Percentiles rank a stretch among this genome's conserved stretches.
Evolutionary conservation across 2,797 vertebrate species (phyloP).

Genomic region (Crenuchus spilurus): DNA sequence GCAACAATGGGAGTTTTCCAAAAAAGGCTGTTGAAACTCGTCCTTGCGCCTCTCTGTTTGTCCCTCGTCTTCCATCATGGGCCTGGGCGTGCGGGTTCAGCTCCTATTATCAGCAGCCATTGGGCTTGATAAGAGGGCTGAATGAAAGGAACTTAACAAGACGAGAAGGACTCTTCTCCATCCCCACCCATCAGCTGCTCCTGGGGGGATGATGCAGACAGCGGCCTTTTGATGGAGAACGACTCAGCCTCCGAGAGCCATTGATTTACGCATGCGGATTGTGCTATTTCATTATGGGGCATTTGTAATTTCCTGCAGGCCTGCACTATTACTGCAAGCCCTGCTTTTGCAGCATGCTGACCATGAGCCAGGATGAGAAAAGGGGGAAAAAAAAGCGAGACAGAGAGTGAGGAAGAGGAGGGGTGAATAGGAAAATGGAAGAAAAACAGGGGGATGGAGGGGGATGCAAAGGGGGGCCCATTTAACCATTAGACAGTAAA

Average conservation of each 20-base stretch:
- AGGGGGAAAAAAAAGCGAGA: slow-evolving; percentile 2
- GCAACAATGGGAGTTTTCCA: slow-evolving; percentile 29
- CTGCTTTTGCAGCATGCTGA: slow-evolving; percentile 46
- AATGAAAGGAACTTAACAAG: slow-evolving; percentile 59
- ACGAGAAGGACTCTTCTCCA: slow-evolving; percentile 55
- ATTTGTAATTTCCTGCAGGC: slow-evolving; percentile 55
- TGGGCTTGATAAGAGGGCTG: slow-evolving; percentile 43
- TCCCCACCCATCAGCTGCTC: slow-evolving; percentile 49
- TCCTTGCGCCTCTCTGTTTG: slow-evolving; percentile 45
- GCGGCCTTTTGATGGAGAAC: slow-evolving; percentile 53
- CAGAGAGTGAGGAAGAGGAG: slow-evolving; percentile 9
- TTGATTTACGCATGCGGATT: slow-evolving; percentile 54
- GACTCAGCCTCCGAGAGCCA: slow-evolving; percentile 50
- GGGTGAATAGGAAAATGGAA: background rate
- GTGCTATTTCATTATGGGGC: slow-evolving; percentile 56
- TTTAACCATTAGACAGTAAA: slow-evolving; percentile 49
- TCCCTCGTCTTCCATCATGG: slow-evolving; percentile 41
- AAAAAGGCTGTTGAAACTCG: slow-evolving; percentile 19
- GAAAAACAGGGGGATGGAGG: background rate
- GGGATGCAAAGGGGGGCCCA: background rate
- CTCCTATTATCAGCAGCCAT: slow-evolving; percentile 49
- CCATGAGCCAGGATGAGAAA: slow-evolving; percentile 42
- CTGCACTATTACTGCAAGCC: slow-evolving; percentile 55
- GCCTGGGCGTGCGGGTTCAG: slow-evolving; percentile 28
- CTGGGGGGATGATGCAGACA: slow-evolving; percentile 41